Evolutionary conservation across 2,113 vertebrate genomes (phyloP).

Genomic region (Anseranas semipalmata): DNA sequence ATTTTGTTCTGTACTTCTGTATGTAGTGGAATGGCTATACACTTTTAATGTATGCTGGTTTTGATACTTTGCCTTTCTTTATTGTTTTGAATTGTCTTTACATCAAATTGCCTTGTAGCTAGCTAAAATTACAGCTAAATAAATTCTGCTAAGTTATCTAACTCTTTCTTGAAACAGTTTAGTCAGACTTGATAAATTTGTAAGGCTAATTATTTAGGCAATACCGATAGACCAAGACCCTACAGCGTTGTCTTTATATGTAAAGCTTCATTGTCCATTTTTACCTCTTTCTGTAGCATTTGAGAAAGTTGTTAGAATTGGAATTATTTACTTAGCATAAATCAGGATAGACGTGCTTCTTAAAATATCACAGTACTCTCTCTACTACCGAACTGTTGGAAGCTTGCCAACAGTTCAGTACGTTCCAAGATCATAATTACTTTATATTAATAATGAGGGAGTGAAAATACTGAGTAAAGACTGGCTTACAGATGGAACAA

Average conservation of each 20-base stretch:
- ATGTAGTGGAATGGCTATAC: neutral
- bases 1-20: neutral
- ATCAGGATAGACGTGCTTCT: neutral
- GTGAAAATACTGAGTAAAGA: neutral
- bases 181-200: neutral
- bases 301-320: neutral
- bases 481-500: neutral
- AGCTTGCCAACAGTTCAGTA: neutral
- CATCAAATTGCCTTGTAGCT: neutral
- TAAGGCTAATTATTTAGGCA: neutral
- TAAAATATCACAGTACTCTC: neutral
- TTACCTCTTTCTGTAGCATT: neutral
- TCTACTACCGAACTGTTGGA: neutral
- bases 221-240: neutral
- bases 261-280: neutral
- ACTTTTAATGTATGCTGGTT: neutral
- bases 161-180: neutral
- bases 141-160: neutral
- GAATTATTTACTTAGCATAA: neutral
- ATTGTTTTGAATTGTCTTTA: neutral
- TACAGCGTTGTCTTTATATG: neutral
- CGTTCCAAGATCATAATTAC: neutral
- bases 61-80: neutral
- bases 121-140: neutral
- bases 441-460: neutral